These are phyloP conservation scores for Phataginus tricuspis DNA, from an alignment of 2,797 vertebrate species.

Conservation along the genomic window DNA sequence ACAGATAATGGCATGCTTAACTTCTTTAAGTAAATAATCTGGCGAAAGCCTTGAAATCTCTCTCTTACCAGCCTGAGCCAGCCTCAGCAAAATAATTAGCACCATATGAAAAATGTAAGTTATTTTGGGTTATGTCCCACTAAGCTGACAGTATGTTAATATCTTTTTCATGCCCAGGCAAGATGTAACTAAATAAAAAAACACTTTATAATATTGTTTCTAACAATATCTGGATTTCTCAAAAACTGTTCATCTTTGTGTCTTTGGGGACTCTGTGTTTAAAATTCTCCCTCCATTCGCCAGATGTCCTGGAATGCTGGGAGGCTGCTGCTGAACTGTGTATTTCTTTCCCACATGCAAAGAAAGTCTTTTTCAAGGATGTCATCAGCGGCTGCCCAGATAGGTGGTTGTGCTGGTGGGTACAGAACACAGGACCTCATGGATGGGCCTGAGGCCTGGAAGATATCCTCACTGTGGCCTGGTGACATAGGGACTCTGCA, in stretches of 20 bases:
- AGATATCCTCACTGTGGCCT: rapidly evolving
- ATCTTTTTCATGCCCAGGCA: conserved; percentile 74
- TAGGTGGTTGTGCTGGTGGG: not conserved
- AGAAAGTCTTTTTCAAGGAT: not conserved
- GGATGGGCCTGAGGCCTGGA: not conserved
- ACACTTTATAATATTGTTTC: conserved; percentile 71
- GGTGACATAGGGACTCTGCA: not conserved
- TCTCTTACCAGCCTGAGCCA: conserved; percentile 67
- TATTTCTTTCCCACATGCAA: not conserved
- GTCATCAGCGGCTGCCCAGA: not conserved
- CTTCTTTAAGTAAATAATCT: conserved; percentile 63
- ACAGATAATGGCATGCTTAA: conserved; percentile 56
- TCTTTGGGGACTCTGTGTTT: conserved; percentile 37
- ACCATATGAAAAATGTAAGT: conserved; percentile 75
- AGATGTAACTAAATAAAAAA: conserved; percentile 79
- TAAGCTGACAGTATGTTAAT: conserved; percentile 70
- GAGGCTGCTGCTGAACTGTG: not conserved
- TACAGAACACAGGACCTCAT: not conserved
- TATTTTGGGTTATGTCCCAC: conserved; percentile 77
- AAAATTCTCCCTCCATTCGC: not conserved
- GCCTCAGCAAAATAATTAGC: conserved; percentile 80
- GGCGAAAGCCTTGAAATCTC: conserved; percentile 77
- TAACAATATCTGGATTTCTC: conserved; percentile 72
- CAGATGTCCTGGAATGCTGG: not conserved
- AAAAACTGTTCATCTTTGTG: conserved; percentile 62